Evolutionary conservation across 2,888 invertebrate genomes (phyloP).

Genomic region (Meloe dianella): DNA sequence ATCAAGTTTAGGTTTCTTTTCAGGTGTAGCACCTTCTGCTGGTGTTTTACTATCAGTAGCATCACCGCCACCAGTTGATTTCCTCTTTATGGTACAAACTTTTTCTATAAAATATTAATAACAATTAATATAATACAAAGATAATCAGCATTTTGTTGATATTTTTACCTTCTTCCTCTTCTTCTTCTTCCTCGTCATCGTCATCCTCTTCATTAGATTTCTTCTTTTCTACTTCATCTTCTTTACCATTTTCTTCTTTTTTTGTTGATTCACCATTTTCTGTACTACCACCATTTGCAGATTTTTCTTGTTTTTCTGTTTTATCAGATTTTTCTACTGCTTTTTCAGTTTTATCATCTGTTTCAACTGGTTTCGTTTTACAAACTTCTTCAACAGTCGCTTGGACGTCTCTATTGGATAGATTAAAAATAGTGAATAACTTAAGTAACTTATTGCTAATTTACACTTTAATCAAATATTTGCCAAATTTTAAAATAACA

Average conservation of each 20-base stretch:
- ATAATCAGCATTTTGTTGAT: neutral
- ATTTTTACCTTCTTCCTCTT: slow-evolving; percentile 23
- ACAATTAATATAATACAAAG: slow-evolving; percentile 1
- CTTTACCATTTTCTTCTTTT: slow-evolving; percentile 55
- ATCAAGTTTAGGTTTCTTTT: slow-evolving; percentile 75
- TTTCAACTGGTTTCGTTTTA: slow-evolving; percentile 22
- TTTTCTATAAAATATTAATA: slow-evolving; percentile 45
- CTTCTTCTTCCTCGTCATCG: slow-evolving; percentile 53
- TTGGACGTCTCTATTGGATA: slow-evolving; percentile 38
- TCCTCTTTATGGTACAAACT: slow-evolving; percentile 74
- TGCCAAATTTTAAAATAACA: neutral
- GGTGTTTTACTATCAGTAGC: slow-evolving; percentile 59
- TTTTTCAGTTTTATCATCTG: too few relatives aligned
- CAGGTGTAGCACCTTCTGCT: slow-evolving; percentile 69
- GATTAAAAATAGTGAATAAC: too few relatives aligned
- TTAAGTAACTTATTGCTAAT: too few relatives aligned
- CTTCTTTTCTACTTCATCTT: slow-evolving; percentile 52
- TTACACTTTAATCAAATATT: too few relatives aligned
- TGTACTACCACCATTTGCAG: slow-evolving; percentile 41
- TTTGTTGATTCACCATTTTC: slow-evolving; percentile 56
- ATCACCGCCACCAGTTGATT: slow-evolving; percentile 64
- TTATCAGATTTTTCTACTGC: slow-evolving; percentile 2
- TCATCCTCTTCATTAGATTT: too few relatives aligned
- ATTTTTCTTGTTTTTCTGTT: slow-evolving; percentile 35
- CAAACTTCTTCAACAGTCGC: slow-evolving; percentile 24